Base-by-base conservation (phyloP, 2,888 invertebrate genomes). In the Cylindroiulus punctatus region DNA sequence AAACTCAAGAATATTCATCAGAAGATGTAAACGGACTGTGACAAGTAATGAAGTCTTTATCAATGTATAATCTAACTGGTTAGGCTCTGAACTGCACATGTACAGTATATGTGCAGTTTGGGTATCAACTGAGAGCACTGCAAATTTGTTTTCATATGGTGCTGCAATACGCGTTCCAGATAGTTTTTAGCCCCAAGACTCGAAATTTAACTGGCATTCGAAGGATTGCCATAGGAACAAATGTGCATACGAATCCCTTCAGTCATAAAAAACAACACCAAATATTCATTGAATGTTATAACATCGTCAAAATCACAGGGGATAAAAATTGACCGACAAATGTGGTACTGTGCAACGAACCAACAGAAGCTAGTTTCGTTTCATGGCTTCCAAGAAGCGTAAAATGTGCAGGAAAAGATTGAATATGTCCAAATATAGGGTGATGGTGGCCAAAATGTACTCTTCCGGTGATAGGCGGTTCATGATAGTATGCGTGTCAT, bases 401-500 rank as follows among this genome's bases (percentile, higher is more conserved):
- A 97, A 92, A 89, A 96, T 94, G 90, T 96, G 94, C 26, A 96
- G 90, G 92, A 97, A 97, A 88, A 97, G 92, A 91, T 97, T 97
- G 88, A 97, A 92, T 87, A 97, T 96, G 90, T 97, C 97, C 92
- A 97, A 92, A 90, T 97, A 97, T 81, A 97, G 92, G 90, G 95
- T 95, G 90, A 97, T 95, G 0, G 96, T 95, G 1, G 96, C 96
- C 85, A 96, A 91, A 89, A 97, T 96, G 91, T 97, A 97, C 90
- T 97, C 97, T 90, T 97, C 96, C 0, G 96, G 94, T 0, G 95
- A 95, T 85, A 96, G 91, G 4, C 93, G 93, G 88, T 94, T 93
- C 95, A 96, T 95, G 91, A 96, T 93, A 92, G 95, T 93, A 90
- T 96, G 95, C 0, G 96, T 96, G 91, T 97, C 97, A 90, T 94